A percentile compares a stretch with the other conserved stretches of the same genome.
Evolutionary conservation across 2,113 vertebrate genomes (phyloP).

Genomic region (Benitochromis conjunctus): DNA sequence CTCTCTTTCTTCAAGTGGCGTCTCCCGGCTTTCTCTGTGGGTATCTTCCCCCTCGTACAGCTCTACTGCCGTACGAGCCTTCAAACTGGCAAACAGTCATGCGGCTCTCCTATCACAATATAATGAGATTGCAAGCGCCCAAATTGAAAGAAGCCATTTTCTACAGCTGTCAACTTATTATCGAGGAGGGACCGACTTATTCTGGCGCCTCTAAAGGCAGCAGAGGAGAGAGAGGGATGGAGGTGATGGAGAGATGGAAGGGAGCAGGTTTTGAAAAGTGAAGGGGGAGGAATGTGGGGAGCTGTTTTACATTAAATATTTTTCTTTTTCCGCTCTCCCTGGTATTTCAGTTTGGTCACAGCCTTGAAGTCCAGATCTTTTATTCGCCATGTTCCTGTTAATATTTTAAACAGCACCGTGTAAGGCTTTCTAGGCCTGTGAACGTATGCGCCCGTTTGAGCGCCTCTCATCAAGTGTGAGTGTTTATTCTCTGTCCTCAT

Average conservation of each 20-base stretch:
- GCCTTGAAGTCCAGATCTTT: slow-evolving; percentile 41
- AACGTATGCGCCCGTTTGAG: not conserved
- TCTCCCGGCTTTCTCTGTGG: slow-evolving; percentile 14
- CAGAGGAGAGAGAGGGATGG: slow-evolving; percentile 5
- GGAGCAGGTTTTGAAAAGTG: slow-evolving; percentile 22
- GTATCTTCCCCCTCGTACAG: not conserved
- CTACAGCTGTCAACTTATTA: slow-evolving; percentile 79
- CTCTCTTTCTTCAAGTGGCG: not conserved
- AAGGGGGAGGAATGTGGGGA: slow-evolving; percentile 9
- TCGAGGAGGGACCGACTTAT: slow-evolving; percentile 55
- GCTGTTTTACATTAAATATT: slow-evolving; percentile 67
- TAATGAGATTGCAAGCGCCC: slow-evolving; percentile 72
- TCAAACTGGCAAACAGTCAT: slow-evolving; percentile 59
- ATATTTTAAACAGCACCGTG: slow-evolving; percentile 30
- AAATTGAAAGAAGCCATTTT: slow-evolving; percentile 79
- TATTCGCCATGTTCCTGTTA: slow-evolving; percentile 28
- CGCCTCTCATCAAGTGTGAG: not conserved
- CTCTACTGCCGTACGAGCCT: slow-evolving; percentile 17
- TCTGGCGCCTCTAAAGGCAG: slow-evolving; percentile 46
- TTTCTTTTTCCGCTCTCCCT: slow-evolving; percentile 9
- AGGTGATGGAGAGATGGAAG: slow-evolving; percentile 39
- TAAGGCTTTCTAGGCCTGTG: not conserved
- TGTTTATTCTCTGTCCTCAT: slow-evolving; percentile 6
- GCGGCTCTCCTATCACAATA: slow-evolving; percentile 57
- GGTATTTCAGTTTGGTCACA: slow-evolving; percentile 25